A percentile compares a stretch with the other conserved stretches of the same genome.
Evolutionary conservation across 53 echinoderm and acorn worm genomes (phyloP).

Genomic region (Crossaster papposus): DNA sequence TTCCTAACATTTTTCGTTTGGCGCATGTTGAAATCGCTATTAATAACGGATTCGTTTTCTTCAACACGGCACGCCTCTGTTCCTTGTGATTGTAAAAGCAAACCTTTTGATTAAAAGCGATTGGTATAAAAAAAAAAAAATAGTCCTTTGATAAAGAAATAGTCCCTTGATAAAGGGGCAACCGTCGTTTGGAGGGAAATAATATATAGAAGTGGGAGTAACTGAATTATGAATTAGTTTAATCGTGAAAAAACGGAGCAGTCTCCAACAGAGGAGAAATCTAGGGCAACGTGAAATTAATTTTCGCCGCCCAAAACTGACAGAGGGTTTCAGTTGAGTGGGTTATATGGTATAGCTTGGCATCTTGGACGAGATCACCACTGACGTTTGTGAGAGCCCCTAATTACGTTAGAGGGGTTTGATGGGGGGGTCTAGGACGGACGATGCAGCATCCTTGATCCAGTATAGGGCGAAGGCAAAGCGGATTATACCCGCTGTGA

Average conservation of each 20-base stretch:
- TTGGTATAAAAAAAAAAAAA: not conserved
- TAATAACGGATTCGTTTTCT: no score
- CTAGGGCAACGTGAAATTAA: conserved; percentile 64
- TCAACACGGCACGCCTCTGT: not conserved
- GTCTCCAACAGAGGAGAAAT: conserved; percentile 9
- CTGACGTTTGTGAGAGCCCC: conserved; percentile 37
- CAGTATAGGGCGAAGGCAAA: not conserved
- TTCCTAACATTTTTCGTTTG: no score
- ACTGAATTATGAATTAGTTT: conserved; percentile 52
- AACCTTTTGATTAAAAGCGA: not conserved
- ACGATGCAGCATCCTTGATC: not conserved
- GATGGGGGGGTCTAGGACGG: conserved; percentile 1
- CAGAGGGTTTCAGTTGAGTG: not conserved
- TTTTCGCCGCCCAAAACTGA: conserved; percentile 53
- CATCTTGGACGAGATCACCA: conserved; percentile 35
- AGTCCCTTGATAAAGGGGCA: not conserved
- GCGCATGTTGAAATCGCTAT: no score
- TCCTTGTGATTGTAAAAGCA: not conserved
- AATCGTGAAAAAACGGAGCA: conserved; percentile 24
- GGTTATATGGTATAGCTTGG: not conserved
- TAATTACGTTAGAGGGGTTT: conserved; percentile 49
- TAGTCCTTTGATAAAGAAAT: not conserved
- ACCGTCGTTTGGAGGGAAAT: conserved; percentile 2
- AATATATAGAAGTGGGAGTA: conserved; percentile 32
- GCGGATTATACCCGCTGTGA: not conserved